Evolutionary conservation across 2,113 vertebrate genomes (phyloP), one percentile per base, ranked within the genome.

Genomic region (Steatornis caripensis): DNA sequence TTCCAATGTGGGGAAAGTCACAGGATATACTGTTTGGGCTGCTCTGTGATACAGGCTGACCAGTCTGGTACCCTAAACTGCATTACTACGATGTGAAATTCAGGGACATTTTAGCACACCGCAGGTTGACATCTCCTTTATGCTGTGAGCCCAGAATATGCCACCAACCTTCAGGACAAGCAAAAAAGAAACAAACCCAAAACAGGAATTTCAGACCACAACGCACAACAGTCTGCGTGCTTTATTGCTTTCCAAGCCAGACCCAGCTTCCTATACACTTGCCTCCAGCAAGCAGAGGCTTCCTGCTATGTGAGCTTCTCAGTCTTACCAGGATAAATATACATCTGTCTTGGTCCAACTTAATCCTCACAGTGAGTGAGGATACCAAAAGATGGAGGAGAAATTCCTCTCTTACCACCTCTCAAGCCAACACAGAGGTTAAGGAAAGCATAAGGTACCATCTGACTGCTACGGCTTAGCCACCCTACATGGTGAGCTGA

Each of bases 21-120:
- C 3, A 17, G 19, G 27, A 81, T 8, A n/a, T 3, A 53, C 29
- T 30, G 58, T 34, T 54, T 12, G 23, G 46, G 39, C 20, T 82
- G 60, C 26, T 74, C 24, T 19, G n/a, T 22, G 55, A 74, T 5
- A 41, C 30, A 43, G 12, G 23, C 20, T 74, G 65, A 60, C 20
- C 61, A 62, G 46, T 7, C n/a, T 58, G n/a, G 29, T 34, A 55
- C 16, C 15, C 60, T 43, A 1, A 69, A 84, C 22, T 0, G 0
- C 24, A 22, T 37, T 49, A 53, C 8, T 43, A 37, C 23, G 51
- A 12, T 2, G 9, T 32, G 10, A 91, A 77, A 81, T 49, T 70
- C 41, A 39, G 36, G 27, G 27, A 12, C 32, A 45, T 55, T 78
- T 41, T 41, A 84, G 29, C 5, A 2, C 30, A 45, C 9, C 3